Evolutionary conservation across 2,888 invertebrate species (phyloP), one percentile per base, ranked within the genome.

Genomic region (Quadroppia sp.): DNA sequence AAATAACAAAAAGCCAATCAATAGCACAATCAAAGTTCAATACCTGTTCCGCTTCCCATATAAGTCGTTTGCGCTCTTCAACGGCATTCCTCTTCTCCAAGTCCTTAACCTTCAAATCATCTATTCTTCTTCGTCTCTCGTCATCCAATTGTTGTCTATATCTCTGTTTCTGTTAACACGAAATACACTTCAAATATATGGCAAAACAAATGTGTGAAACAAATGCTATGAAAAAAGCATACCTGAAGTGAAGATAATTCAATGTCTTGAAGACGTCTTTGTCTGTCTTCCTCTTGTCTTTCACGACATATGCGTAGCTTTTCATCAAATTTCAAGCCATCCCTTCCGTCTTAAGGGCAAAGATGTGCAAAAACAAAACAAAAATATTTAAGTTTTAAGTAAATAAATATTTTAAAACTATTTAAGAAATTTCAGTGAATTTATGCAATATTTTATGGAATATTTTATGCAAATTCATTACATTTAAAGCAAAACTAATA

Each of bases 101-200:
- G 82, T 94, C 93, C 77, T 88, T 88, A 76, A 87, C 85, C 79
- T 90, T 87, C 82, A 92, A 88, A 80, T 93, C 92, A 77, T 92
- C 92, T 82, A 92, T 89, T 79, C 92, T 87, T 80, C 87, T 86
- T 80, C 91, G 86, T 74, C 93, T 86, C 82, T 93, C 92, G 78
- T 90, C 89, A 82, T 93, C 93, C 80, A 92, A 88, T 83, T 91
- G 91, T 85, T 92, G 92, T 71, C 93, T 88, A 84, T 91, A 92
- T 81, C 89, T 89, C 85, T 93, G 4, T 56, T 56, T 56, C 56
- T 56, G 13, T 56, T n/a, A 20, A n/a, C 15, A 48, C 15, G 7
- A 48, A 48, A 48, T 48, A 6, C 4, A 48, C 15, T 20, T 9
- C 4, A 9, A 48, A 48, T 48, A 48, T 9, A 48, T 9, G 4